phyloP scores from a whole-genome alignment of 92 coral and sea anemone genomes.

The Chrysogorgia sp. region DNA sequence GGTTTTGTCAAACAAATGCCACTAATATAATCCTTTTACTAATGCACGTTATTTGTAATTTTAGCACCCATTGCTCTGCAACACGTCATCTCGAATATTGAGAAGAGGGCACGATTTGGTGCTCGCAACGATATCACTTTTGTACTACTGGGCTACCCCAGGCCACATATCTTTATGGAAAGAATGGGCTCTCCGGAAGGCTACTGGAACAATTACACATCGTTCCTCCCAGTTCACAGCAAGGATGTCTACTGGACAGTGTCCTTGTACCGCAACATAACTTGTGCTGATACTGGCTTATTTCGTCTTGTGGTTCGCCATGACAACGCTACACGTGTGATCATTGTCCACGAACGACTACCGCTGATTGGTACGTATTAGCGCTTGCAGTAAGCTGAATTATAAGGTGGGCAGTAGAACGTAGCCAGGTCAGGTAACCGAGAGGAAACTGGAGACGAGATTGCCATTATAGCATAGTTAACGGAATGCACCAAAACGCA shows the following conservation, averaged over 20 bases:
- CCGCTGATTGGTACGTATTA: constrained; percentile 20
- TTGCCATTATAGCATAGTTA: no score
- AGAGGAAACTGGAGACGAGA: no score
- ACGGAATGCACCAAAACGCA: no score
- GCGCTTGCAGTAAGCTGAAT: neutral
- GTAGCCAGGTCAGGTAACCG: no score
- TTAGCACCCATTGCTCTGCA: constrained; percentile 21
- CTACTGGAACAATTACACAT: constrained; percentile 23
- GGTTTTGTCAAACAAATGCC: no score
- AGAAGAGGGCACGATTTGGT: constrained; percentile 9
- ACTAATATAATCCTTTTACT: neutral
- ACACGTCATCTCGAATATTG: neutral
- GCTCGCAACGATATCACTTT: neutral
- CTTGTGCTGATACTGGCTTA: constrained; percentile 31
- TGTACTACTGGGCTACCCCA: constrained; percentile 23
- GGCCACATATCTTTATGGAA: constrained; percentile 7
- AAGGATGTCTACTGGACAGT: constrained; percentile 26
- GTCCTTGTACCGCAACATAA: neutral
- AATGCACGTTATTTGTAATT: neutral
- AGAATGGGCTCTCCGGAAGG: constrained; percentile 10
- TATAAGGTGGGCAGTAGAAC: no score
- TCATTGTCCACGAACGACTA: neutral
- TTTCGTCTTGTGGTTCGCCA: constrained; percentile 12
- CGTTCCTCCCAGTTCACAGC: constrained; percentile 1
- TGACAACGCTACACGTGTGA: neutral